Conservation (phyloP, 2,113 vertebrate genomes). For the Clinocottus analis region DNA sequence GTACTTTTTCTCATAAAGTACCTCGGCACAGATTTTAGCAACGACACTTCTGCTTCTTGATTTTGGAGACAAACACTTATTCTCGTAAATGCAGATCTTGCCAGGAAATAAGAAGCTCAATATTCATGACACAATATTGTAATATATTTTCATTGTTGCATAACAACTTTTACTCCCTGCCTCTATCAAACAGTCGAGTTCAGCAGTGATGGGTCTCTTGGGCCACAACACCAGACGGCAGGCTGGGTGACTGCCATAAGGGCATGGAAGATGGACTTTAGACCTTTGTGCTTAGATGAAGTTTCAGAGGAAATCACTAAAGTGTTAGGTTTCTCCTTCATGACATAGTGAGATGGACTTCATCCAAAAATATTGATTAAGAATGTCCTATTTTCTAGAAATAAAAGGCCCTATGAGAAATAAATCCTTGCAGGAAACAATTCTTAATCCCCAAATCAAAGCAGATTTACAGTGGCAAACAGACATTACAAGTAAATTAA, state of each 20-base stretch:
- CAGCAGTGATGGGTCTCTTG: neutral
- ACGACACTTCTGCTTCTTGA: neutral
- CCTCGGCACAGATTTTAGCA: neutral
- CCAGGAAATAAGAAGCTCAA: neutral
- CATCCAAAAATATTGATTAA: neutral
- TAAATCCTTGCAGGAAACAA: neutral
- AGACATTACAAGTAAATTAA: neutral
- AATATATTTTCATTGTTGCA: neutral
- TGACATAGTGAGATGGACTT: neutral
- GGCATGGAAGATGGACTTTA: constrained; percentile 42
- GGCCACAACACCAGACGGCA: neutral
- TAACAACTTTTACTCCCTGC: neutral
- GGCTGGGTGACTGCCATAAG: constrained; percentile 52
- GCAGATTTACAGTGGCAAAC: neutral
- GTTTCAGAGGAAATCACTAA: constrained; percentile 14
- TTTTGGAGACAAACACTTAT: neutral
- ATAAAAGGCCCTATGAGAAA: neutral
- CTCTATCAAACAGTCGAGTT: neutral
- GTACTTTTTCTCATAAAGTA: neutral
- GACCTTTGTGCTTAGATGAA: neutral
- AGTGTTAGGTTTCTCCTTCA: neutral
- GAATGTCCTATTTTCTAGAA: neutral
- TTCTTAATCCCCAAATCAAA: neutral
- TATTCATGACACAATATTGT: too few relatives aligned
- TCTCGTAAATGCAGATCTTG: neutral